Base-by-base conservation (phyloP, 2,113 vertebrate genomes). In the Chrysemys picta region DNA sequence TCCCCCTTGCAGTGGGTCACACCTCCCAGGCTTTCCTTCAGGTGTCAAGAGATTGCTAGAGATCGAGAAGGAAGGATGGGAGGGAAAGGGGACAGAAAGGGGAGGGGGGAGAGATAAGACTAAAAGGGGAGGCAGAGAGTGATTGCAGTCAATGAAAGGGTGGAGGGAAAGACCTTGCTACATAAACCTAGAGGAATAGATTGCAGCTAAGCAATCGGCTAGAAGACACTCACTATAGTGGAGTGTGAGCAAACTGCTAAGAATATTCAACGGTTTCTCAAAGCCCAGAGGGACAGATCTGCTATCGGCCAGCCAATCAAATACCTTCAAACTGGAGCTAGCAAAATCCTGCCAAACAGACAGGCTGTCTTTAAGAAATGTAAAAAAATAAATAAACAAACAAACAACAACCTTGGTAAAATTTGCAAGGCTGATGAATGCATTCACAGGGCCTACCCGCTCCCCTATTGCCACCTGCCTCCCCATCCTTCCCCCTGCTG, bases 21-120 rank as follows among this genome's bases (percentile, higher is more conserved):
- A 96, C 96, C 97, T 97, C 97, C 96, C 93, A 92, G 90, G 97
- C 95, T 97, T 97, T 97, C 97, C 96, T 95, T 96, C 97, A 97
- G 98, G 98, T 98, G 98, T 95, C 97, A 90, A 95, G 95, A 96
- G 95, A 75, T 95, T 95, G 97, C 94, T 50, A 89, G 91, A 93
- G 97, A 94, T 89, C 94, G 86, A 27, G 89, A 84, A 94, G 92
- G 87, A 94, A 85, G 95, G 89, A 81, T 93, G 94, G 97, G 95
- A 95, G 96, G 95, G 93, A 93, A 65, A 2, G 76, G 10, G 56
- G 49, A 92, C 83, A 78, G 97, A 89, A 85, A 87, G 89, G 97
- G 95, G 94, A 84, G 90, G 81, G 57, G 72, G 27, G 53, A 82
- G 53, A 42, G 59, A 13, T 83, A 50, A 52, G 53, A n/a, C 75